Evolutionary conservation across 2,797 vertebrate genomes (phyloP).

Genomic region (Sebastes aleutianus): DNA sequence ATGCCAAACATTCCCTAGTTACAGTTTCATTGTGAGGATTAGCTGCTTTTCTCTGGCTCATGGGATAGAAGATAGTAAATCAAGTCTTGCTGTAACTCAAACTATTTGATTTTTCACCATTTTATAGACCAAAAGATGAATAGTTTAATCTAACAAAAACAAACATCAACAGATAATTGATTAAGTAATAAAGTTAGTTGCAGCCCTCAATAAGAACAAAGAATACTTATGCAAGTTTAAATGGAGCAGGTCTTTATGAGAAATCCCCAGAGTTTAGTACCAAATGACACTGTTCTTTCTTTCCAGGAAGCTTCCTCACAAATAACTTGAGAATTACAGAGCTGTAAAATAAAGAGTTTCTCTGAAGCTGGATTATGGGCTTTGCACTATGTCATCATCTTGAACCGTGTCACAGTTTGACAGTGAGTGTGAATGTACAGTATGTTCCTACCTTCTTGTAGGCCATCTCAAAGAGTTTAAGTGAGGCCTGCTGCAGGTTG

Average conservation of each 20-base stretch:
- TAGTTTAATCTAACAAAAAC: too few relatives aligned
- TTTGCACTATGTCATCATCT: neutral
- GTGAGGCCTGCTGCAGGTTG: conserved; percentile 93
- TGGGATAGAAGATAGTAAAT: neutral
- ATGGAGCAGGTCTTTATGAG: neutral
- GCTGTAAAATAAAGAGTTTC: neutral
- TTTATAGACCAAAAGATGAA: neutral
- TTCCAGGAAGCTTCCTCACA: neutral
- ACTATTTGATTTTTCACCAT: neutral
- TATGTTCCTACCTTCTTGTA: conserved; percentile 92
- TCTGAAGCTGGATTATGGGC: neutral
- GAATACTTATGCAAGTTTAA: neutral
- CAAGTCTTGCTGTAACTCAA: neutral
- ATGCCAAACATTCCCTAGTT: neutral
- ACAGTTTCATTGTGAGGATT: neutral
- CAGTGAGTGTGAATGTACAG: too few relatives aligned
- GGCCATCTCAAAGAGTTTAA: conserved; percentile 98
- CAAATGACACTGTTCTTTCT: neutral
- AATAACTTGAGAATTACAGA: neutral
- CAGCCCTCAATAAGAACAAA: neutral
- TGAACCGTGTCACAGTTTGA: too few relatives aligned
- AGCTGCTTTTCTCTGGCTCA: neutral
- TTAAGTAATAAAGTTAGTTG: neutral
- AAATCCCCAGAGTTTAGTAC: neutral
- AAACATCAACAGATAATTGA: too few relatives aligned